Conservation (phyloP, 2,888 invertebrate genomes). For the Oligia fasciuncula region DNA sequence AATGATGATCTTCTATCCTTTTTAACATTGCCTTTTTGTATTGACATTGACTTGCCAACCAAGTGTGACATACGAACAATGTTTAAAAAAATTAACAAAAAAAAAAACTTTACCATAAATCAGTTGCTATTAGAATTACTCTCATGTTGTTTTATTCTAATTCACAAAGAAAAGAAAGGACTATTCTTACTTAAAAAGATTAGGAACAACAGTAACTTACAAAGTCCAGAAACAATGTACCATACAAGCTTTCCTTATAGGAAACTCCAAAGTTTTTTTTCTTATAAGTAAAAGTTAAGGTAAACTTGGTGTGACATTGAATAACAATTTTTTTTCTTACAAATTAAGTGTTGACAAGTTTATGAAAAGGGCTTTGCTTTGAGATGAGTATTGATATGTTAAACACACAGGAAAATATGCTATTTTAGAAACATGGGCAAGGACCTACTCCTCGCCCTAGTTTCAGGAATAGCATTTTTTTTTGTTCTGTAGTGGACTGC, state of each 20-base stretch:
- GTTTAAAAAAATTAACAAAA: neutral
- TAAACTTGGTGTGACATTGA: conserved; percentile 3
- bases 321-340: conserved; percentile 2
- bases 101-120: neutral
- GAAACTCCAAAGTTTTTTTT: conserved; percentile 6
- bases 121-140: neutral
- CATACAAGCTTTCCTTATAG: conserved; percentile 18
- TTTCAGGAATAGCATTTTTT: neutral
- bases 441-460: neutral
- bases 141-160: neutral
- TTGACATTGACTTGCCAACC: neutral
- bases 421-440: neutral
- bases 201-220: conserved; percentile 3
- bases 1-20: neutral
- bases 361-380: conserved; percentile 4
- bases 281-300: conserved; percentile 23
- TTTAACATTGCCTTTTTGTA: neutral
- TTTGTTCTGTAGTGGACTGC: neutral
- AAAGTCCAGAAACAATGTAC: conserved; percentile 1
- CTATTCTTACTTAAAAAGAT: neutral
- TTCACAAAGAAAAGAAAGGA: neutral
- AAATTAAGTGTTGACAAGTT: neutral
- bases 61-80: neutral
- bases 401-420: neutral
- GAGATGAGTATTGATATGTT: neutral